Evolutionary conservation across 2,797 vertebrate genomes (phyloP).

Genomic region (Esox masquinongy): DNA sequence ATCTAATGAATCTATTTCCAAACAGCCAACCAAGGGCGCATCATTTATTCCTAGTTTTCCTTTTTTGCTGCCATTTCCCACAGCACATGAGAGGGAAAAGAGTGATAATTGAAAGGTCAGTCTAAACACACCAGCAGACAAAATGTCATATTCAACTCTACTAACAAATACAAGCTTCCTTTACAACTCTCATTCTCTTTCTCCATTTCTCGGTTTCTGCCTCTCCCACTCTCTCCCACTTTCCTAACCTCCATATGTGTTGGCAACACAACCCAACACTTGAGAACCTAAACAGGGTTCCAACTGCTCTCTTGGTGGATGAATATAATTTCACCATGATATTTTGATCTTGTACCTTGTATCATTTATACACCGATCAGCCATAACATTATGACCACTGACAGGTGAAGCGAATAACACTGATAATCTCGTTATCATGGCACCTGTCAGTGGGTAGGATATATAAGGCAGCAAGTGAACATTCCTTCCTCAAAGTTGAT

Average conservation of each 20-base stretch:
- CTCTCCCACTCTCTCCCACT: background rate
- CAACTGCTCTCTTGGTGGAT: too few species aligned
- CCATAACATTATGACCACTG: too few species aligned
- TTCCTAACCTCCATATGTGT: background rate
- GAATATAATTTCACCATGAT: too few species aligned
- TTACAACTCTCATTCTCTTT: background rate
- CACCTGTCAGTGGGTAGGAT: too few species aligned
- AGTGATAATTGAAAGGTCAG: background rate
- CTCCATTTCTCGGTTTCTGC: background rate
- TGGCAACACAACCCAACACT: too few species aligned
- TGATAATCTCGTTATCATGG: too few species aligned
- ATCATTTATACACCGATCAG: too few species aligned
- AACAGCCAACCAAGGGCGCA: background rate
- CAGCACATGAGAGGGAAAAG: background rate
- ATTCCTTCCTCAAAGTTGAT: too few species aligned
- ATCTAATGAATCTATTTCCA: background rate
- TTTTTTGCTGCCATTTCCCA: background rate
- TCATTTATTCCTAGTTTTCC: background rate
- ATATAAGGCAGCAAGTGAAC: too few species aligned
- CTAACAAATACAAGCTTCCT: background rate
- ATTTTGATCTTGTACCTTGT: too few species aligned
- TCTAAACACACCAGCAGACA: background rate
- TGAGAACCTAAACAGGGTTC: too few species aligned
- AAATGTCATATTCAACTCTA: background rate
- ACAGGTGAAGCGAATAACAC: too few species aligned